A percentile compares a stretch with the other conserved stretches of the same genome.
phyloP scores from a whole-genome alignment of 2,888 invertebrate genomes.

The Polydrusus pterygomalis region DNA sequence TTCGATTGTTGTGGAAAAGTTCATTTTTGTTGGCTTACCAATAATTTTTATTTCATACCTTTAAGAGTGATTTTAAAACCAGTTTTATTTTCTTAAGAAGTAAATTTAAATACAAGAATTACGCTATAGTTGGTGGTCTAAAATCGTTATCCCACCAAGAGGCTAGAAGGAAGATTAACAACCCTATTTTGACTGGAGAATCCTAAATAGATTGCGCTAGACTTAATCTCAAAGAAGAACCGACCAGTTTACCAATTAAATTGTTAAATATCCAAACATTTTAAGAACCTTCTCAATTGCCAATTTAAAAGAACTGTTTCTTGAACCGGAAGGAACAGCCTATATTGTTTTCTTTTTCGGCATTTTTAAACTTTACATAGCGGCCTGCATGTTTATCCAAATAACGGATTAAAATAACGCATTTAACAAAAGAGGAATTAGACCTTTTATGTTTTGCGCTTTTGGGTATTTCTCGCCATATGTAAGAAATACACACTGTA shows the following conservation, averaged over 20 bases:
- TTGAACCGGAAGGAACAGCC: constrained; percentile 59
- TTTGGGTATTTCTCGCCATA: constrained; percentile 42
- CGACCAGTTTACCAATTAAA: constrained; percentile 41
- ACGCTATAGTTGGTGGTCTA: constrained; percentile 23
- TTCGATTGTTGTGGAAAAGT: too few relatives aligned
- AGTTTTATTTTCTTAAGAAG: background rate
- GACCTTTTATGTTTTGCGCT: constrained; percentile 49
- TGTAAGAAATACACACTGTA: constrained; percentile 48
- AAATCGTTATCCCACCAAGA: constrained; percentile 37
- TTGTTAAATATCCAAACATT: constrained; percentile 44
- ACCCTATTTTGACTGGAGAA: constrained; percentile 47
- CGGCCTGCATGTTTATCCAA: constrained; percentile 59
- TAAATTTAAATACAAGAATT: background rate
- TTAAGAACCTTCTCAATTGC: constrained; percentile 37
- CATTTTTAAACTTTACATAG: constrained; percentile 54
- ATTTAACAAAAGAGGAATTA: constrained; percentile 56
- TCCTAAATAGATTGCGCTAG: constrained; percentile 37
- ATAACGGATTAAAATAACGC: constrained; percentile 61
- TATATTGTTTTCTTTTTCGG: constrained; percentile 58
- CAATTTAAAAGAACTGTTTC: constrained; percentile 51
- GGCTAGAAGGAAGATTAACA: constrained; percentile 41
- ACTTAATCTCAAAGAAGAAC: constrained; percentile 41
- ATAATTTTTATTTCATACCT: background rate
- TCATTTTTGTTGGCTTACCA: too few relatives aligned
- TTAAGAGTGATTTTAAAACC: background rate